Percentiles rank a stretch among this genome's conserved stretches.
These are phyloP conservation scores for Bryconaethiops microstoma DNA, from an alignment of 2,797 vertebrate species.

Conservation along the genomic window DNA sequence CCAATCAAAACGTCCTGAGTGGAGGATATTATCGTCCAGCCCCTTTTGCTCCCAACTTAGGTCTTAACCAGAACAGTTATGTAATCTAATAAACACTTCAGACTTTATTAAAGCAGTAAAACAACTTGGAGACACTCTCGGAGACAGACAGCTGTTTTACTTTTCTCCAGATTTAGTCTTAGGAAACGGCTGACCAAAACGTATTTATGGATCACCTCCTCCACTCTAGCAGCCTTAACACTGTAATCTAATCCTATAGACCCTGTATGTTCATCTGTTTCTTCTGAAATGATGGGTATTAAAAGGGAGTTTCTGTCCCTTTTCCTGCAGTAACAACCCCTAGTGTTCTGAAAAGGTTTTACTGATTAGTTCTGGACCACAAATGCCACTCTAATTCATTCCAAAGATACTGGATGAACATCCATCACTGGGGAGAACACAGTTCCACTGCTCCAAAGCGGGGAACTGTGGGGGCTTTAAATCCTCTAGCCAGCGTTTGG, in stretches of 20 bases:
- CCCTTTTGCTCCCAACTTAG: constrained; percentile 65
- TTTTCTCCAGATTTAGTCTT: constrained; percentile 22
- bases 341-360: not conserved
- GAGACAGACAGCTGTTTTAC: constrained; percentile 54
- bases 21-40: constrained; percentile 57
- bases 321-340: not conserved
- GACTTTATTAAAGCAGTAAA: constrained; percentile 65
- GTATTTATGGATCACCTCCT: not conserved
- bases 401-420: not conserved
- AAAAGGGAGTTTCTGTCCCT: not conserved
- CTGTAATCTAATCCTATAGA: too few species aligned
- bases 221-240: too few species aligned
- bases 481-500: not conserved
- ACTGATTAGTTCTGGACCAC: not conserved
- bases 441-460: too few species aligned
- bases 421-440: too few species aligned
- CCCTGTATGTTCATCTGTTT: not conserved
- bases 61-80: constrained; percentile 68
- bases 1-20: constrained; percentile 58
- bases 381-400: not conserved
- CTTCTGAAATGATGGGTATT: not conserved
- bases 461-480: not conserved
- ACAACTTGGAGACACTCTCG: constrained; percentile 41
- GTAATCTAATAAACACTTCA: constrained; percentile 76
- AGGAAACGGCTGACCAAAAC: constrained; percentile 33